Conservation (phyloP, 1,140 invertebrate genomes). For the Glossosoma conforme region DNA sequence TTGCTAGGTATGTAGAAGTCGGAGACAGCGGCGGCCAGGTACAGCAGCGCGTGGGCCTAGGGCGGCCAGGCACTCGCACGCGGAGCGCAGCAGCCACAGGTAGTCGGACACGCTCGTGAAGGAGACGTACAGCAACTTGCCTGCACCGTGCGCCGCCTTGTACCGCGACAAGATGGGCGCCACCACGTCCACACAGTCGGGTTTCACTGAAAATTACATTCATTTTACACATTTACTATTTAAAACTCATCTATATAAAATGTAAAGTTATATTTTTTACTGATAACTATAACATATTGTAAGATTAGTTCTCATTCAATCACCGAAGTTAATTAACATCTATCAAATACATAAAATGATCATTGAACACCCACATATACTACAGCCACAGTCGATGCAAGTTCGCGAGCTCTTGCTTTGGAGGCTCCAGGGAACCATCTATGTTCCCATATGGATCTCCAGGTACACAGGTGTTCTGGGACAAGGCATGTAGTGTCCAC, state of each 20-base stretch:
- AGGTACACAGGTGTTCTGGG: too few relatives aligned
- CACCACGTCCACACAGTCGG: slow-evolving; percentile 63
- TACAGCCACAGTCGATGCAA: too few relatives aligned
- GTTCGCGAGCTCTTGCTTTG: too few relatives aligned
- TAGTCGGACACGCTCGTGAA: slow-evolving; percentile 90
- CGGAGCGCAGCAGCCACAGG: slow-evolving; percentile 81
- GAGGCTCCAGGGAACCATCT: too few relatives aligned
- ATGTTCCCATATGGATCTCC: too few relatives aligned
- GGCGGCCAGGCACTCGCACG: slow-evolving; percentile 67
- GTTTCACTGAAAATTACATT: slow-evolving; percentile 62
- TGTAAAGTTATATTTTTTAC: slow-evolving; percentile 27
- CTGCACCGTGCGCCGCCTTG: slow-evolving; percentile 59
- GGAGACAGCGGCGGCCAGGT: slow-evolving; percentile 95
- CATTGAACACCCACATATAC: too few relatives aligned
- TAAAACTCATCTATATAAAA: slow-evolving; percentile 6
- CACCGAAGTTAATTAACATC: too few relatives aligned
- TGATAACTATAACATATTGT: too few relatives aligned
- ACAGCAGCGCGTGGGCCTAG: slow-evolving; percentile 69
- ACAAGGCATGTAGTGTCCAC: too few relatives aligned
- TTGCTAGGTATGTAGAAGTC: slow-evolving; percentile 96
- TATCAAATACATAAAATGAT: too few relatives aligned
- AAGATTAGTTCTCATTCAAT: too few relatives aligned
- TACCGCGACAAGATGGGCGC: slow-evolving; percentile 66
- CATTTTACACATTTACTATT: too few relatives aligned
- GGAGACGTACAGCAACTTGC: slow-evolving; percentile 66